These are phyloP conservation scores for Hafferia zeledoni DNA, from an alignment of 2,797 vertebrate species.

Conservation along the genomic window DNA sequence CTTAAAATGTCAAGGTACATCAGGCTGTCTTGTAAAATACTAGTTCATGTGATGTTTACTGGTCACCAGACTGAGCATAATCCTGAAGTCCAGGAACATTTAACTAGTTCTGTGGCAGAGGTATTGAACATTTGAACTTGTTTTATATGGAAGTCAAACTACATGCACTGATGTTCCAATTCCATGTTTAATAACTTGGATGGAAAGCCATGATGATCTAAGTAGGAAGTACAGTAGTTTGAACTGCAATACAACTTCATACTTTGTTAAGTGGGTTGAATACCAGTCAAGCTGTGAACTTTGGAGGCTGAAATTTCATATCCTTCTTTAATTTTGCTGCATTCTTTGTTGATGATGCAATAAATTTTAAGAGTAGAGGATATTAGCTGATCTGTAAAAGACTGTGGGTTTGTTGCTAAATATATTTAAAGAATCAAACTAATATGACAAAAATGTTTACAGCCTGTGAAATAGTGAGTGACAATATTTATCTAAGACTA, in stretches of 20 bases:
- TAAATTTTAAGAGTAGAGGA: background rate
- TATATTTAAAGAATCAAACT: background rate
- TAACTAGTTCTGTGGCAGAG: background rate
- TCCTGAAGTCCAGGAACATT: background rate
- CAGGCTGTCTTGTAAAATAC: background rate
- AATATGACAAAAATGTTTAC: background rate
- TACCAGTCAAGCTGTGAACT: background rate
- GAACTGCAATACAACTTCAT: background rate
- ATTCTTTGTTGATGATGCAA: slow-evolving; percentile 4
- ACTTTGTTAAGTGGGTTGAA: background rate
- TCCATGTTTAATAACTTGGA: background rate
- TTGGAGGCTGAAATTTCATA: background rate
- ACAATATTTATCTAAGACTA: background rate
- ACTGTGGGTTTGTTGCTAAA: background rate
- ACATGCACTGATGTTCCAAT: background rate
- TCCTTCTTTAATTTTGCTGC: background rate
- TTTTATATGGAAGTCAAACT: background rate
- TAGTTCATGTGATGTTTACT: background rate
- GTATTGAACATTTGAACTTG: background rate
- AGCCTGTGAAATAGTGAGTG: background rate
- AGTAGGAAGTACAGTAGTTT: background rate
- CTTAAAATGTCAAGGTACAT: background rate
- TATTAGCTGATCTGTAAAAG: background rate
- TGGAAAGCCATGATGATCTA: background rate
- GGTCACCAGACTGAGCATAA: background rate